phyloP scores from a whole-genome alignment of 2,888 invertebrate species.

The Drosophila mercatorum region DNA sequence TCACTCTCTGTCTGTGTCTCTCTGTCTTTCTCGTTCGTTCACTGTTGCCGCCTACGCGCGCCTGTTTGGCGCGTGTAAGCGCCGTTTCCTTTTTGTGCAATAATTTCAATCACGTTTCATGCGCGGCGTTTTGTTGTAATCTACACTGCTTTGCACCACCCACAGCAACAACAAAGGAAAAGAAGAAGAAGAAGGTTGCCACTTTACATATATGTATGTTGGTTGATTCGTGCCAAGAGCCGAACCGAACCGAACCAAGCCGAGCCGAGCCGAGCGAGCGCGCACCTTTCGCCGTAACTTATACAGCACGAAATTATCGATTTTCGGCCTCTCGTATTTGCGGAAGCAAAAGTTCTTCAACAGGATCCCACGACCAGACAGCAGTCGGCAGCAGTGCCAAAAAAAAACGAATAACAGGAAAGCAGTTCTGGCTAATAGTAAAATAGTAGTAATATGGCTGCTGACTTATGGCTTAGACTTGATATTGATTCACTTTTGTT shows the following conservation, averaged over 20 bases:
- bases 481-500: conserved; percentile 3
- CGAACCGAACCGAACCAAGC: conserved; percentile 19
- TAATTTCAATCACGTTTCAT: conserved; percentile 79
- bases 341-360: conserved; percentile 74
- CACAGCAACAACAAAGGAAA: conserved; percentile 32
- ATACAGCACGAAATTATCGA: conserved; percentile 84
- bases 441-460: conserved; percentile 11
- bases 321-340: conserved; percentile 75
- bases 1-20: conserved; percentile 12
- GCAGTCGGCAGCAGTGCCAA: conserved; percentile 24
- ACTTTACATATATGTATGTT: conserved; percentile 17
- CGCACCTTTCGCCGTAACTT: conserved; percentile 83
- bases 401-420: conserved; percentile 16
- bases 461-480: conserved; percentile 7
- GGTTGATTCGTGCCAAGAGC: conserved; percentile 48
- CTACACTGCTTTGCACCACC: conserved; percentile 40
- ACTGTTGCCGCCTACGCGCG: conserved; percentile 62
- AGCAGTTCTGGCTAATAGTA: conserved; percentile 7
- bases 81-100: conserved; percentile 74
- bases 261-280: conserved; percentile 59
- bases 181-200: conserved; percentile 33
- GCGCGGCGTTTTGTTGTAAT: conserved; percentile 57
- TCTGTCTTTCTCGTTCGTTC: conserved; percentile 28
- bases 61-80: conserved; percentile 72
- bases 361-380: conserved; percentile 58